Base-by-base conservation (phyloP, 1,140 invertebrate genomes). In the Euwallacea fornicatus region DNA sequence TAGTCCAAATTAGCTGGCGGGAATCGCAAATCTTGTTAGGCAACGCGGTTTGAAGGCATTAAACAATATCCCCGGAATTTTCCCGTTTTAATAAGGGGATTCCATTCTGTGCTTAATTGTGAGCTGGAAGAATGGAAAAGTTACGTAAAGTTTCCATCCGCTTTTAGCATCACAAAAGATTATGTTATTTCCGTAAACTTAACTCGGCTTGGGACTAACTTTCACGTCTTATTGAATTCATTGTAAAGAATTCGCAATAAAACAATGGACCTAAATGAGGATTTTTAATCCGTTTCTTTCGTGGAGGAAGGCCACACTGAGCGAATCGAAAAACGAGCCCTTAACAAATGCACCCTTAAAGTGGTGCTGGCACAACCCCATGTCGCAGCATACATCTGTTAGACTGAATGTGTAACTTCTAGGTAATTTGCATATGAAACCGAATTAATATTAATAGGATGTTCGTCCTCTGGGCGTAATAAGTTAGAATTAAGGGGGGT, bases 121-220 rank as follows among this genome's bases (percentile, higher is more conserved):
- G 42, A 63, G 44, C 44, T 11, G 43, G 21, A 63, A 63, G 61
- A 63, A 63, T 63, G 61, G 61, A 63, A 63, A 63, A 63, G 61
- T 63, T 63, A 33, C 9, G 61, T 41, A 63, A 63, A 63, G 61
- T 63, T 63, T 63, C 13, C 42, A 21, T 63, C 61, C 42, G 61
- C 21, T 63, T 63, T 63, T 63, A 63, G 61, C 61, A 63, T 63
- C 21, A 63, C 61, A 63, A 63, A 63, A 63, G 61, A 63, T 63
- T 50, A 63, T 63, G 61, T 63, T 63, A 63, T 63, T 63, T 63
- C 16, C 61, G 61, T 63, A 63, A 63, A 61, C 42, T 61, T 61
- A 61, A 61, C 59, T 61, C 21, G 2, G 59, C 42, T 42, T 9
- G 59, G 11, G 10, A n/a, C 15, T 11, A 43, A 42, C 8, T 41